Evolutionary conservation across 2,113 vertebrate genomes (phyloP), one percentile per base, ranked within the genome.

Genomic region (Malaclemys terrapin): DNA sequence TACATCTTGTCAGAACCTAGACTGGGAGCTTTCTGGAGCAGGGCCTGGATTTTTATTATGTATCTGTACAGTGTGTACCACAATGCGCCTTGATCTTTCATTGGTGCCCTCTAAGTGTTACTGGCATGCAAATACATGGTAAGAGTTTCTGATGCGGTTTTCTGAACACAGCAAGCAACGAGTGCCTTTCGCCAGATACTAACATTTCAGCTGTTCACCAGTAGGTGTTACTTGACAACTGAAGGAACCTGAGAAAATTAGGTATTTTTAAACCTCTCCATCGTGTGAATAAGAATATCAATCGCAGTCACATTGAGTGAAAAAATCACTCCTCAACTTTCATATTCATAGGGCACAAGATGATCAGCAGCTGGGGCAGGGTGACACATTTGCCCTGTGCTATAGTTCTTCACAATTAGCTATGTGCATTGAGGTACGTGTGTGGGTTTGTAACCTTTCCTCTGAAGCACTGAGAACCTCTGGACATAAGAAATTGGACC

Each of bases 51-150:
- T 38, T 7, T 69, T 75, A 16, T 65, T 4, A 0, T 0, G 0
- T 0, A 10, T 54, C 0, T 24, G 35, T 45, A n/a, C 0, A 1
- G 52, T 31, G 25, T 10, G 7, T n/a, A 69, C 19, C 65, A 72
- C 19, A 3, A 82, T 79, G 78, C 79, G 20, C 62, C 65, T 35
- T 35, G 35, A 35, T 50, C 69, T 80, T 88, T 31, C 29, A 59
- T 14, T 5, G 17, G 9, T 6, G 38, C 42, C 75, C 75, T 27
- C 42, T 5, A 10, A 49, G 69, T 4, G 8, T n/a, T 5, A 45
- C n/a, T 8, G 25, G 19, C 83, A 5, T 22, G 81, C 72, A 13
- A 82, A 54, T 50, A 31, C 2, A 42, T 9, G 3, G 1, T 9
- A 25, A 0, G 0, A 2, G 8, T 47, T 88, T 84, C 56, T 80